Evolutionary conservation across 2,797 vertebrate species (phyloP), one percentile per base, ranked within the genome.

Genomic region (Rhinophrynus dorsalis): DNA sequence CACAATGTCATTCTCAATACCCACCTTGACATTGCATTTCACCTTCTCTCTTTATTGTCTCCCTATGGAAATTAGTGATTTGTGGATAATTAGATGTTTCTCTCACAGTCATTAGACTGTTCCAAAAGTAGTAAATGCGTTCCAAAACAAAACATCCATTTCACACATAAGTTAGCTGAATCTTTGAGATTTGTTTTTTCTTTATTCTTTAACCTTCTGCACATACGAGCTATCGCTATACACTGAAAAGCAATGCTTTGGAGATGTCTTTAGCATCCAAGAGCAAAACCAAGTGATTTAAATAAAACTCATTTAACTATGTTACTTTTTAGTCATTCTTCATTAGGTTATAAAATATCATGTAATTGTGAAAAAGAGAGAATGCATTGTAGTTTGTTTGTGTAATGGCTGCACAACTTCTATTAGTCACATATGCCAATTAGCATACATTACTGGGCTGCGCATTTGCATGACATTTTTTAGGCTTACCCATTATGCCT

Each of bases 341-440:
- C 61, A 69, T 69, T 69, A 69, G 67, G 67, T 69, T 69, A 61
- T 61, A 61, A 69, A 51, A 61, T 42, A 29, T 17, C 40, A 52
- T 12, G 57, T 33, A 61, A 52, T 61, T 61, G 30, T 29, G 26
- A 33, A 61, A 58, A 69, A 33, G 33, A 44, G 44, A 61, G 12
- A 45, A 45, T 8, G 40, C 38, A 56, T 63, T 71, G 32, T 27
- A 37, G 23, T 47, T 70, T 47, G 58, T 47, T 61, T 35, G 57
- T 47, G 40, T 70, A 55, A 62, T 70, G 50, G 26, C 50, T 63
- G 17, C 23, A 8, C 47, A 56, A 23, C 50, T 56, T 23, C 42
- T 21, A 56, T 64, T 64, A 61, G 35, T 57, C 54, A 38, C 15
- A 65, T 27, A 52, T 52, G 44, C 69, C 61, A 72, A 72, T 72